A percentile compares a stretch with the other conserved stretches of the same genome.
These are phyloP conservation scores for Rapana venosa DNA, from an alignment of 2,888 invertebrate genomes.

Conservation along the genomic window DNA sequence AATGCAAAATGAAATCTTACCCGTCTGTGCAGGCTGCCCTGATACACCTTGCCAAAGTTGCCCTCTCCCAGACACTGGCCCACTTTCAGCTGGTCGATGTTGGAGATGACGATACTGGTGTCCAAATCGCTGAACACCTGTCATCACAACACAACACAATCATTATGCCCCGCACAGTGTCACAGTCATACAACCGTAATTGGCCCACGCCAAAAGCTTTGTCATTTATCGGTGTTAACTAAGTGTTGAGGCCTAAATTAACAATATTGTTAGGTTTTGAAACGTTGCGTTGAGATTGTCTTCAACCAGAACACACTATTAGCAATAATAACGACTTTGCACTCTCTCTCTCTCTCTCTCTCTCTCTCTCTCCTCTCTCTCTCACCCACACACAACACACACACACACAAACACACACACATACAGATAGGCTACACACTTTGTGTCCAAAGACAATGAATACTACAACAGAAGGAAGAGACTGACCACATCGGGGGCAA, in stretches of 20 bases:
- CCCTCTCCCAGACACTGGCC: slow-evolving; percentile 90
- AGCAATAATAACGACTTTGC: no score
- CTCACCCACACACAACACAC: no score
- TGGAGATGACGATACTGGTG: slow-evolving; percentile 86
- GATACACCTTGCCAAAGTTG: slow-evolving; percentile 97
- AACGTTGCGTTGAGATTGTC: no score
- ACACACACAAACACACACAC: background rate
- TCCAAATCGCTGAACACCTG: slow-evolving; percentile 91
- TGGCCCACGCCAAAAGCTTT: no score
- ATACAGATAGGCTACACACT: no score
- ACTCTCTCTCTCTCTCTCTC: no score
- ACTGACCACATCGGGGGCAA: slow-evolving; percentile 93
- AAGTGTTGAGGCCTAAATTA: no score
- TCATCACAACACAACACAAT: background rate
- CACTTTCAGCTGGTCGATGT: slow-evolving; percentile 86
- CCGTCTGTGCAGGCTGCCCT: slow-evolving; percentile 68
- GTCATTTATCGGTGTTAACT: no score
- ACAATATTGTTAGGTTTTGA: no score
- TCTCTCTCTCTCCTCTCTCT: no score
- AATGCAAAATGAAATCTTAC: slow-evolving; percentile 54
- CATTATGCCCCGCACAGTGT: background rate
- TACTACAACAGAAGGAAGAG: background rate
- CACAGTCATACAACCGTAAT: background rate
- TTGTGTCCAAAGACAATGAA: background rate
- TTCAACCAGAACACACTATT: no score